Evolutionary conservation across 2,113 vertebrate genomes (phyloP), one percentile per base, ranked within the genome.

Genomic region (Semnornis frantzii): DNA sequence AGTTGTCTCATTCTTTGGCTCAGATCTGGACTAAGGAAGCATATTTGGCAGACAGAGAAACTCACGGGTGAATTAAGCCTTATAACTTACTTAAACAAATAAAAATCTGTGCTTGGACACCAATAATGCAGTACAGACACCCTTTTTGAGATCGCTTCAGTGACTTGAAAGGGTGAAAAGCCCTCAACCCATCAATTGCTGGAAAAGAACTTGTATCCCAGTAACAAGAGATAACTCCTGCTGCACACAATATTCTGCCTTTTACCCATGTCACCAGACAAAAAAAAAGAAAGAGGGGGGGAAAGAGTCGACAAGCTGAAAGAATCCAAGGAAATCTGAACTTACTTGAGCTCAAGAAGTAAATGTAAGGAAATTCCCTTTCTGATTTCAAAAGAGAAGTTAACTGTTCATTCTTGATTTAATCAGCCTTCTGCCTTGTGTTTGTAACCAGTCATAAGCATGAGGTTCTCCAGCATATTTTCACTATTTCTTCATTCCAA

Each of bases 1-100:
- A 89, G 65, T 33, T 89, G 34, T 85, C 52, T 95, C 82, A 95
- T 52, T 42, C 52, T 74, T 94, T 83, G 65, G 79, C 92, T 90
- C 69, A 64, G 57, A 55, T 33, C 15, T 68, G 69, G n/a, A 64
- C 18, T 42, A 82, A 85, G n/a, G 52, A 85, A 91, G 24, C 4
- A 30, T 76, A 50, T 79, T 54, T 92, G 59, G 64, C 46, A 93
- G 66, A 75, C 9, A 34, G 62, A 83, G 34, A 66, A 79, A 82
- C 27, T 77, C 23, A 17, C 7, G 19, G 28, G 1, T 54, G 39
- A 60, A 79, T 82, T 78, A 58, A 64, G 25, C 6, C 78, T 10
- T 39, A 25, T 25, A 87, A 66, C 4, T 55, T n/a, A n/a, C 46
- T 66, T 58, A 83, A 77, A 78, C 6, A 11, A 57, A 44, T 33